Evolutionary conservation across 2,113 vertebrate genomes (phyloP).

Genomic region (Sapayoa aenigma): DNA sequence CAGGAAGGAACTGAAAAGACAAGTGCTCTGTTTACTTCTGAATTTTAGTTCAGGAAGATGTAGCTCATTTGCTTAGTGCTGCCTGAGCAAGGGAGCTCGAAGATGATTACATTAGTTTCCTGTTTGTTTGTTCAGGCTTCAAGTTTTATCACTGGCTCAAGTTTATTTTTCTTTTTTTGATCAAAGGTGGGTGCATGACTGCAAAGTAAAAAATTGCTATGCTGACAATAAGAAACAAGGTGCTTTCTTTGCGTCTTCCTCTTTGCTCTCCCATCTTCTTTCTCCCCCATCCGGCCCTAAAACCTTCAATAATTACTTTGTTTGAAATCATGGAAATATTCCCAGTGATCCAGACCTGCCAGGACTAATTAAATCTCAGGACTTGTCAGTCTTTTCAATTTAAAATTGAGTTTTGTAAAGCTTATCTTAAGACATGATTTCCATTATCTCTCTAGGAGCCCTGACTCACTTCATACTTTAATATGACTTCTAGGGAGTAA

Average conservation of each 20-base stretch:
- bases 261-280: neutral
- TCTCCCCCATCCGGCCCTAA: neutral
- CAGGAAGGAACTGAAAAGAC: neutral
- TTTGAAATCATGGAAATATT: slow-evolving; percentile 1
- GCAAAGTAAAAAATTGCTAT: neutral
- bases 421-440: neutral
- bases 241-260: neutral
- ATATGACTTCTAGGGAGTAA: neutral
- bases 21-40: neutral
- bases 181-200: neutral
- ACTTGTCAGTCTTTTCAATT: neutral
- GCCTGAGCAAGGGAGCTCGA: neutral
- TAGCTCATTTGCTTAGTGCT: neutral
- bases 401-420: neutral
- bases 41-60: neutral
- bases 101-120: neutral
- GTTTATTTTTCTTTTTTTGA: slow-evolving; percentile 3
- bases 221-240: neutral
- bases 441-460: neutral
- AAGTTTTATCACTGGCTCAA: neutral
- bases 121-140: neutral
- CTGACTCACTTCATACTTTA: neutral
- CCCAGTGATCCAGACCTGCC: neutral
- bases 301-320: neutral
- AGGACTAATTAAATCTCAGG: slow-evolving; percentile 33